These are phyloP conservation scores for Zelostemma sp. DNA, from an alignment of 1,140 invertebrate genomes.

Conservation along the genomic window DNA sequence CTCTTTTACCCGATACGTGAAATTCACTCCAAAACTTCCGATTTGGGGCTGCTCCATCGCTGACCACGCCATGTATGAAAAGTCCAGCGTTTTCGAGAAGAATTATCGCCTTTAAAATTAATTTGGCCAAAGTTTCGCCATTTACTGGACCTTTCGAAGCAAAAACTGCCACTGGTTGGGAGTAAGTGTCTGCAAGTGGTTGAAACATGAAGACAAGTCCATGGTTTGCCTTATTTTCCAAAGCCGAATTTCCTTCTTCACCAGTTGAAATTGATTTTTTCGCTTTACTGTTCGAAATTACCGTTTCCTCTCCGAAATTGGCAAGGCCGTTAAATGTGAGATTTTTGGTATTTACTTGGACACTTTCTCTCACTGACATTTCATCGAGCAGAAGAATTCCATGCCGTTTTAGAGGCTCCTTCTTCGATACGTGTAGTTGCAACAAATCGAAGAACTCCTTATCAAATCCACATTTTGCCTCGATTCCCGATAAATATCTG, in stretches of 20 bases:
- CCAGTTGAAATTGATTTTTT: too few relatives aligned
- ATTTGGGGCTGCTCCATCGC: too few relatives aligned
- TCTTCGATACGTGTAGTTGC: conserved; percentile 3
- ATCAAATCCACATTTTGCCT: conserved; percentile 20
- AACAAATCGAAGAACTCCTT: conserved; percentile 12
- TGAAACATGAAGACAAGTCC: too few relatives aligned
- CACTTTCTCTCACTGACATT: conserved; percentile 18
- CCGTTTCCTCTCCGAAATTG: conserved; percentile 9
- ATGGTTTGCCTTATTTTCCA: too few relatives aligned
- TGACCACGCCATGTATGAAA: conserved; percentile 19
- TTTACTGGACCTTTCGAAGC: conserved; percentile 20
- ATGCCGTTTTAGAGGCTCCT: not conserved
- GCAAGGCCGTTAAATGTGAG: conserved; percentile 16
- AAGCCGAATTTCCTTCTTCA: too few relatives aligned
- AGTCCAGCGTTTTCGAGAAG: conserved; percentile 19
- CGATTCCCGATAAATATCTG: conserved; percentile 10
- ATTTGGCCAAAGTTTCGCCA: conserved; percentile 24
- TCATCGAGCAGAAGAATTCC: conserved; percentile 19
- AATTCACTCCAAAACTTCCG: conserved; percentile 23
- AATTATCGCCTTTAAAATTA: conserved; percentile 23
- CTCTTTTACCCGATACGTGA: conserved; percentile 15
- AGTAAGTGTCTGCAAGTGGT: conserved; percentile 19
- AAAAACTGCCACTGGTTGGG: conserved; percentile 31
- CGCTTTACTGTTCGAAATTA: not conserved
- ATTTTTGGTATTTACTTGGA: conserved; percentile 8